Conservation (phyloP, 2,797 vertebrate species). For the Limosa lapponica region DNA sequence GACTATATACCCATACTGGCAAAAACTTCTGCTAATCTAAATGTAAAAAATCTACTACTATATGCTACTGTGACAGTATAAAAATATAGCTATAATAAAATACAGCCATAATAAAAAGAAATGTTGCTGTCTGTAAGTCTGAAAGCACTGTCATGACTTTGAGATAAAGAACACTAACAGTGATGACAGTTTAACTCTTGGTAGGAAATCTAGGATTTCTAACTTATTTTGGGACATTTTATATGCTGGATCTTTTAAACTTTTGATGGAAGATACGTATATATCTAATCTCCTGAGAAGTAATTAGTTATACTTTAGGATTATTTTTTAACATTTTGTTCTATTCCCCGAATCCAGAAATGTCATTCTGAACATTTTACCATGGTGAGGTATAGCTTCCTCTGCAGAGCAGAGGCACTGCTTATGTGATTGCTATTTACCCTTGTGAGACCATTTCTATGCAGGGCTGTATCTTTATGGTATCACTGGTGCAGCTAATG, state of each 20-base stretch:
- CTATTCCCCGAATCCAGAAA: background rate
- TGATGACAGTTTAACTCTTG: background rate
- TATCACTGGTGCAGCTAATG: background rate
- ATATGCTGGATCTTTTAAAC: background rate
- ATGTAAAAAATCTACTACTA: background rate
- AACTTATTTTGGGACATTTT: background rate
- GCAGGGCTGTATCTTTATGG: background rate
- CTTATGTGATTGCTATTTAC: background rate
- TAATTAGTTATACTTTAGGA: background rate
- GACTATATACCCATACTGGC: background rate
- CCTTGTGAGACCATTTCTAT: background rate
- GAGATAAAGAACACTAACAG: background rate
- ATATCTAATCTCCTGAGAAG: background rate
- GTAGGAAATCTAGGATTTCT: background rate
- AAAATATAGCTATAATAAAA: background rate
- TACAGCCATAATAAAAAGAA: background rate
- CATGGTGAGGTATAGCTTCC: background rate
- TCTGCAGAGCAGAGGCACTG: background rate
- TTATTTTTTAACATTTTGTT: background rate
- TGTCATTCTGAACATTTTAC: background rate
- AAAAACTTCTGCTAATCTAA: background rate
- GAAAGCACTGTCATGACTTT: background rate
- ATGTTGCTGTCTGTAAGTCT: background rate
- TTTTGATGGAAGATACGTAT: background rate
- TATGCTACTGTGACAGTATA: background rate